Base-by-base conservation (phyloP, 2,888 invertebrate species). In the Conistra vaccinii region DNA sequence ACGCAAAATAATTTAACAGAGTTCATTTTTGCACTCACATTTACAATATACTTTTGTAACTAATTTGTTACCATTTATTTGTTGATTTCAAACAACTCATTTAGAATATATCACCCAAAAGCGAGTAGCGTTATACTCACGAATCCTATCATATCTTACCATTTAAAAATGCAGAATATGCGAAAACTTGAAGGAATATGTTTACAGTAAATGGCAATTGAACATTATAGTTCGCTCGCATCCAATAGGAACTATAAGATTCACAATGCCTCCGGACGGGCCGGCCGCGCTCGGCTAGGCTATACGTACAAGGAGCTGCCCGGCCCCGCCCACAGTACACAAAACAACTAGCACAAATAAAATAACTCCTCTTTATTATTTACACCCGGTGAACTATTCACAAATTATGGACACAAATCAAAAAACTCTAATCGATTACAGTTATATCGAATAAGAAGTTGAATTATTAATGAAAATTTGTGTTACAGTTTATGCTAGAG, bases 1-100 rank as follows among this genome's bases (percentile, higher is more conserved):
- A 96, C 96, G 96, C 96, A 96, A 96, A 96, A 96, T 96, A 96
- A 96, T 96, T 96, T 96, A 96, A 96, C 96, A 95, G 95, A 95
- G 95, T 96, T 95, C 96, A 95, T 95, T 95, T 96, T 96, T 95
- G 95, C 96, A 96, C 95, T 96, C 95, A 95, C 95, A 96, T 96
- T 95, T 96, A 96, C 95, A 96, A 95, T 96, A 95, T 95, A 95
- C 92, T 93, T 93, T 91, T 91, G 95, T 95, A 95, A 96, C 95
- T 91, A 90, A 90, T 92, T 90, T 92, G 94, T 95, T 95, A 94
- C 95, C 90, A 91, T 92, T 92, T 92, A 93, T 93, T 92, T 93
- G 93, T 94, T 93, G 93, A 93, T 92, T 92, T 93, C 92, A 93
- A 94, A 94, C 94, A 95, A 95, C 93, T 93, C 95, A 93, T 95